phyloP scores from a whole-genome alignment of 2,797 vertebrate genomes.

The Allenopithecus nigroviridis region DNA sequence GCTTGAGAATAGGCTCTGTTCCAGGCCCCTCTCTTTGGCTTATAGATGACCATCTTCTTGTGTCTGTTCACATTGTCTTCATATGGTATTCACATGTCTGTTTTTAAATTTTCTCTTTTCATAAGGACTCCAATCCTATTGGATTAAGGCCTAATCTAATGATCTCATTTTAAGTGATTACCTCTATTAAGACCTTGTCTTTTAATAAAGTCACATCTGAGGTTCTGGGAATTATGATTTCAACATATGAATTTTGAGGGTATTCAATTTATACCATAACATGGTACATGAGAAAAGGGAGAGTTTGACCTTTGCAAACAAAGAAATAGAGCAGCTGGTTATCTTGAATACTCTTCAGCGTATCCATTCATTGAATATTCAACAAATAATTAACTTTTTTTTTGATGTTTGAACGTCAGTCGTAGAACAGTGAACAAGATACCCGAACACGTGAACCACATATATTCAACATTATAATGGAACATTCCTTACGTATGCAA shows the following conservation, averaged over 20 bases:
- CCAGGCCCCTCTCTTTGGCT: neutral
- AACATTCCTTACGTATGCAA: neutral
- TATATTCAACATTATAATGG: neutral
- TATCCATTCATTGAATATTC: neutral
- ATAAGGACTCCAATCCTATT: neutral
- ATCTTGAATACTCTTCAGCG: neutral
- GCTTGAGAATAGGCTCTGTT: neutral
- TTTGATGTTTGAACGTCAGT: neutral
- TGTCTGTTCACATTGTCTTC: neutral
- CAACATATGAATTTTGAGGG: neutral
- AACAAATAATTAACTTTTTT: neutral
- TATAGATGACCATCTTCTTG: neutral
- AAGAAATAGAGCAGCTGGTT: neutral
- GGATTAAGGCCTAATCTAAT: neutral
- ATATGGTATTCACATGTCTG: neutral
- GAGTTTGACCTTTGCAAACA: neutral
- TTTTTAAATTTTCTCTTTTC: neutral
- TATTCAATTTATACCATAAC: neutral
- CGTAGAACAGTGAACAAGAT: neutral
- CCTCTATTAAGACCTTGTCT: neutral
- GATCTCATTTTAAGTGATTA: neutral
- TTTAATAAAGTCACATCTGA: neutral
- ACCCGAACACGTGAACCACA: neutral
- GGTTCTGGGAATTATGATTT: neutral
- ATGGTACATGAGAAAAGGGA: neutral